phyloP scores from a whole-genome alignment of 2,888 invertebrate genomes.

The Leucophora obtusa region DNA sequence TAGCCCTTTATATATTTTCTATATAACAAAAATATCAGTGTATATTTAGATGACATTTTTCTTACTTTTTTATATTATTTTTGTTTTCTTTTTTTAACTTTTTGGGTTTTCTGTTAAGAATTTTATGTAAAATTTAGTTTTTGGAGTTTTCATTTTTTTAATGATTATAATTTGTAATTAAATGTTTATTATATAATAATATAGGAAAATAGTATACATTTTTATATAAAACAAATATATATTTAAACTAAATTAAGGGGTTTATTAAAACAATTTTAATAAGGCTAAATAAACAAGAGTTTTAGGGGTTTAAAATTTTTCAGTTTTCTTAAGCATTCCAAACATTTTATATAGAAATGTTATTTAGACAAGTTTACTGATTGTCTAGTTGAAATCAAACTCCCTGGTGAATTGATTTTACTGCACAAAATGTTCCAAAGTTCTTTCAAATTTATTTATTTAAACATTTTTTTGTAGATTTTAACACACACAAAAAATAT shows the following conservation, averaged over 20 bases:
- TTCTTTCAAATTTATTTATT: too few relatives aligned
- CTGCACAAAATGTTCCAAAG: too few relatives aligned
- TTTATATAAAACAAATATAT: conserved; percentile 46
- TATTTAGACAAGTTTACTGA: too few relatives aligned
- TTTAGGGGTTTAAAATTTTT: background rate
- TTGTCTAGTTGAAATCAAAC: too few relatives aligned
- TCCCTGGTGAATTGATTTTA: too few relatives aligned
- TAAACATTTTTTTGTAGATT: too few relatives aligned
- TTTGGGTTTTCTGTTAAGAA: conserved; percentile 11
- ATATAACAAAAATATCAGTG: conserved; percentile 2
- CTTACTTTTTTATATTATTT: background rate
- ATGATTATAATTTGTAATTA: conserved; percentile 35
- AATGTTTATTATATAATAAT: conserved; percentile 41
- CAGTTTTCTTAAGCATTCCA: background rate
- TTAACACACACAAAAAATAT: too few relatives aligned
- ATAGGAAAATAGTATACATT: conserved; percentile 45
- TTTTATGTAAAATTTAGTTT: conserved; percentile 3
- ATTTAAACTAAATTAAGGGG: conserved; percentile 23
- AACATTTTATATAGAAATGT: too few relatives aligned
- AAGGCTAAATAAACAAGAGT: conserved; percentile 47
- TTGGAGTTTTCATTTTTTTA: too few relatives aligned
- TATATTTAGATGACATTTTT: background rate
- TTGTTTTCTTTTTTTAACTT: conserved; percentile 22
- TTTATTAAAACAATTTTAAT: conserved; percentile 34
- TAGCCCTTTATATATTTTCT: conserved; percentile 39